Evolutionary conservation across 2,888 invertebrate species (phyloP), one percentile per base, ranked within the genome.

Genomic region (Perizoma affinitatum): DNA sequence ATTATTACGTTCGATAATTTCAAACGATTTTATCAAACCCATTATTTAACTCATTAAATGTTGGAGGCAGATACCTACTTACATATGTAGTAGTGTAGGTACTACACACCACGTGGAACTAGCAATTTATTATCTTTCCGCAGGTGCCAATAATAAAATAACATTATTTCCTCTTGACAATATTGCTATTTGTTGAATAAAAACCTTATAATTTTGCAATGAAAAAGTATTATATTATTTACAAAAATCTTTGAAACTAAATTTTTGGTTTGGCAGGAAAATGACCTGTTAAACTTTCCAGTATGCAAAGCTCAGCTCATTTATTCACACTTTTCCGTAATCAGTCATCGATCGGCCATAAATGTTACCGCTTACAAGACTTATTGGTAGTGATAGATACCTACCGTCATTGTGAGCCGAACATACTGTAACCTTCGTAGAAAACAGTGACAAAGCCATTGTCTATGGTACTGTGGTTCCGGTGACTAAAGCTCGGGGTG

Each of bases 381-480:
- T 64, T 47, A 38, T 1, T 38, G 22, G 22, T 38, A 5, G 38
- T 59, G 48, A 58, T 56, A n/a, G 57, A 60, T 66, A 61, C 71
- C 22, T 57, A 54, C 43, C 9, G 40, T 48, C 47, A 60, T 61
- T 60, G 59, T 61, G 41, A 58, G 50, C 49, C 51, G 57, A 54
- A 73, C 72, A 73, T 70, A 57, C 67, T 65, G 56, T 67, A 75
- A 79, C 86, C 85, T 87, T 87, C 80, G 74, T 63, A 69, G 76
- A 78, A 77, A 78, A 79, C 66, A 75, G 77, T 90, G 89, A 88
- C 89, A 84, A 83, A 85, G 84, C 87, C 78, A 87, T 91, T 90
- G 90, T 90, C 75, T 85, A 49, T 22, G 11, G 45, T 51, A 11
- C 45, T 46, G 79, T 70, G 45, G 77, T 71, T 58, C 58, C 34